Conservation (phyloP, 2,797 vertebrate species). For the Mareca penelope region DNA sequence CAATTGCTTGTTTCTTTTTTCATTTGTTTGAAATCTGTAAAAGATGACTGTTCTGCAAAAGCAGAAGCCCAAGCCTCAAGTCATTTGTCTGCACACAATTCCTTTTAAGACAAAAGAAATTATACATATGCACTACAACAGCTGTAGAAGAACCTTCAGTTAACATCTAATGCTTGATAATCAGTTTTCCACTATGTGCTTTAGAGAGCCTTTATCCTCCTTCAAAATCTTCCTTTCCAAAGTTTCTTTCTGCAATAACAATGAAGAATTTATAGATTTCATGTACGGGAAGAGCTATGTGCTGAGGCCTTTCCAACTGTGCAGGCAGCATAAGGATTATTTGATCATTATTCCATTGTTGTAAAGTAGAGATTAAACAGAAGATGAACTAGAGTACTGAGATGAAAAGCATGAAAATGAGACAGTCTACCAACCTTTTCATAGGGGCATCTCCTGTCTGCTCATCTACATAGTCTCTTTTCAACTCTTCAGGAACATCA, state of each 20-base stretch:
- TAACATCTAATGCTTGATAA: not conserved
- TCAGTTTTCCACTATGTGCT: not conserved
- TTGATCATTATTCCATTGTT: not conserved
- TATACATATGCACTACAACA: not conserved
- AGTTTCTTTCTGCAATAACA: not conserved
- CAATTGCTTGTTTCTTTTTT: not conserved
- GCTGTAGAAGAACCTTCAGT: not conserved
- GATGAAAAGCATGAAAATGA: slow-evolving; percentile 2
- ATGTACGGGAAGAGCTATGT: no score
- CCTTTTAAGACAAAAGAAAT: not conserved
- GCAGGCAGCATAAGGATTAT: not conserved
- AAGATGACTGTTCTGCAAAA: not conserved
- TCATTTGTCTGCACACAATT: not conserved
- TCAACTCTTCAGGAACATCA: slow-evolving; percentile 95
- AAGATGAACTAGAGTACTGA: not conserved
- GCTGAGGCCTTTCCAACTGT: not conserved
- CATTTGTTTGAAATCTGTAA: not conserved
- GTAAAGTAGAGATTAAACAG: not conserved
- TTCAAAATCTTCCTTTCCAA: not conserved
- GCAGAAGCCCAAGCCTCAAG: not conserved
- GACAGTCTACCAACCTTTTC: slow-evolving; percentile 84
- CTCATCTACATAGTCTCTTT: slow-evolving; percentile 97
- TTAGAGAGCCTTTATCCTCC: not conserved
- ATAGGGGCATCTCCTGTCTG: slow-evolving; percentile 94
- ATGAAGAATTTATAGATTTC: not conserved